Evolutionary conservation across 1,140 invertebrate genomes (phyloP), one percentile per base, ranked within the genome.

Genomic region (Macrobrachium rosenbergii): DNA sequence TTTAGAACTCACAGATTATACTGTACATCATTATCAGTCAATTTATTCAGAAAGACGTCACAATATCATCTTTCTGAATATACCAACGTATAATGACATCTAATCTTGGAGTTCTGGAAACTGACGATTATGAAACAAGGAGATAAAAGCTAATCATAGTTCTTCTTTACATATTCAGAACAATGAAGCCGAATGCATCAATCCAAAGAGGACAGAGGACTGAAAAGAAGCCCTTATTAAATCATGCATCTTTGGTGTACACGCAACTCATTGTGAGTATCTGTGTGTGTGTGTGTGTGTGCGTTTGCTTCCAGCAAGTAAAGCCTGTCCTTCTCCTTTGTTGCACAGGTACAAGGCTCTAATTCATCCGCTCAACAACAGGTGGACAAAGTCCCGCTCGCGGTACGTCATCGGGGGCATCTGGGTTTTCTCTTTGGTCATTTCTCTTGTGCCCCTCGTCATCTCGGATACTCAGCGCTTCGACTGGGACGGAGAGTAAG

Each of bases 391-490:
- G 69, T 90, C 88, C 0, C 87, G 91, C n/a, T 90, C 90, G 6
- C 83, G 89, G 12, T 45, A 91, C 17, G 91, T 93, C 16, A 92
- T 93, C 69, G 84, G 89, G 0, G 69, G 91, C 8, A 93, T 94
- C 63, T 94, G 94, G 94, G 58, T 92, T 0, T 90, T 92, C 12
- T 91, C 93, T 0, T 52, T 92, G 0, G 79, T 89, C n/a, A 81
- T 93, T 0, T 92, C 92, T 0, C 91, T 91, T 5, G 91, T 93
- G 12, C 93, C 93, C 75, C 90, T 94, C 2, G 83, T 92, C 19
- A 91, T 93, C 10, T 92, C 92, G 0, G 89, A 91, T 64, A 91
- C 92, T 5, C 85, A 91, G 45, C 78, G 85, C 1, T 91, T 91
- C 59, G 69, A 85, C 58, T 91, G 91, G 81, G 90, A 88, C 12